Conservation (phyloP, 2,113 vertebrate genomes). For the Urocitellus parryii region DNA sequence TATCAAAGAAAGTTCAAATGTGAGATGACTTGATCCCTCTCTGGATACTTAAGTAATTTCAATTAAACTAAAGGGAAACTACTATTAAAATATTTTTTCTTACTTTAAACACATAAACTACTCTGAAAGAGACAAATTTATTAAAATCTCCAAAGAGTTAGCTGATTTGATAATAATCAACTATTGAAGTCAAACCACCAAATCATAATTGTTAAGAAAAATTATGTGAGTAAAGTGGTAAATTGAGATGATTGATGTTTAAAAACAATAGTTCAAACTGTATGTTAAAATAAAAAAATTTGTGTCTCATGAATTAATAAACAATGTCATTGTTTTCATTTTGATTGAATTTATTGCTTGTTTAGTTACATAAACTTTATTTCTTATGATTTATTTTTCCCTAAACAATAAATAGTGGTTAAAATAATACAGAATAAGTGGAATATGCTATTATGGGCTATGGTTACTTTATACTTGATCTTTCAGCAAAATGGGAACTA, state of each 20-base stretch:
- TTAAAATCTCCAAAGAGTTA: constrained; percentile 12
- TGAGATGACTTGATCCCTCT: not conserved
- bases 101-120: not conserved
- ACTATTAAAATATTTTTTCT: not conserved
- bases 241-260: not conserved
- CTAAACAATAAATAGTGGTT: not conserved
- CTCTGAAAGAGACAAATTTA: not conserved
- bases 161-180: not conserved
- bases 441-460: not conserved
- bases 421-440: not conserved
- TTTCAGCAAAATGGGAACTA: not conserved
- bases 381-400: not conserved
- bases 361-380: not conserved
- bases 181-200: not conserved
- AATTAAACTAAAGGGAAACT: not conserved
- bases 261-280: not conserved
- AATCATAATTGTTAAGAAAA: constrained; percentile 13
- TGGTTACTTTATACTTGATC: not conserved
- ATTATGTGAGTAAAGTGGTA: not conserved
- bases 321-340: not conserved
- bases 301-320: not conserved
- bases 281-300: not conserved
- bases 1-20: not conserved
- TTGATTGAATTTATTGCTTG: not conserved
- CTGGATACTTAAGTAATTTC: not conserved